These are phyloP conservation scores for Drosophila pegasa DNA, from an alignment of 2,888 invertebrate species.

Conservation along the genomic window DNA sequence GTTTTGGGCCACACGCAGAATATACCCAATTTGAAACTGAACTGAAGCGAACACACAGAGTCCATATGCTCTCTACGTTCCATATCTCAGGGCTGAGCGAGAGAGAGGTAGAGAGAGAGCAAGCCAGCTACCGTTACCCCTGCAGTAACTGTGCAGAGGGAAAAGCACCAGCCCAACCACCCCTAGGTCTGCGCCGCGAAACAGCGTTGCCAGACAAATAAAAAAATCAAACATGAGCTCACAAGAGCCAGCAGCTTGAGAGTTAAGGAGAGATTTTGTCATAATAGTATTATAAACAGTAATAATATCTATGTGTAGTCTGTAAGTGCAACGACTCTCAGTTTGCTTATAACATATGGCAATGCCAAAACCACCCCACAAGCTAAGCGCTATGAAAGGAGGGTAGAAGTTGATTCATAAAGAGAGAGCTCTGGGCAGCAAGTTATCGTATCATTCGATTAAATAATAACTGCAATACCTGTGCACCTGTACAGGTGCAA, in stretches of 20 bases:
- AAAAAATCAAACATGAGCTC: background rate
- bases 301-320: background rate
- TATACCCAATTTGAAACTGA: slow-evolving; percentile 67
- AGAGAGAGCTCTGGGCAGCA: no score
- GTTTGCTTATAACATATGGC: background rate
- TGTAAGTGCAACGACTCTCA: background rate
- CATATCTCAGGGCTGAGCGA: slow-evolving; percentile 11
- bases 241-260: background rate
- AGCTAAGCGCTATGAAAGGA: no score
- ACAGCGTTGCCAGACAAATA: slow-evolving; percentile 28
- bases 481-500: no score
- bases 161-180: slow-evolving; percentile 24
- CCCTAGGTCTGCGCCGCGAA: slow-evolving; percentile 8
- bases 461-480: no score
- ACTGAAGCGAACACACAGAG: slow-evolving; percentile 51
- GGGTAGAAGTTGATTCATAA: no score
- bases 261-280: no score
- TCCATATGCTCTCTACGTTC: slow-evolving; percentile 38
- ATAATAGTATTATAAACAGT: no score
- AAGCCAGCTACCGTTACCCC: slow-evolving; percentile 13
- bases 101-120: background rate
- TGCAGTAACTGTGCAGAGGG: background rate
- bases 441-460: no score
- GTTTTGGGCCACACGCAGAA: slow-evolving; percentile 65
- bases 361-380: background rate